A percentile compares a stretch with the other conserved stretches of the same genome.
These are phyloP conservation scores for Mallotus villosus DNA, from an alignment of 2,797 vertebrate species.

Conservation along the genomic window DNA sequence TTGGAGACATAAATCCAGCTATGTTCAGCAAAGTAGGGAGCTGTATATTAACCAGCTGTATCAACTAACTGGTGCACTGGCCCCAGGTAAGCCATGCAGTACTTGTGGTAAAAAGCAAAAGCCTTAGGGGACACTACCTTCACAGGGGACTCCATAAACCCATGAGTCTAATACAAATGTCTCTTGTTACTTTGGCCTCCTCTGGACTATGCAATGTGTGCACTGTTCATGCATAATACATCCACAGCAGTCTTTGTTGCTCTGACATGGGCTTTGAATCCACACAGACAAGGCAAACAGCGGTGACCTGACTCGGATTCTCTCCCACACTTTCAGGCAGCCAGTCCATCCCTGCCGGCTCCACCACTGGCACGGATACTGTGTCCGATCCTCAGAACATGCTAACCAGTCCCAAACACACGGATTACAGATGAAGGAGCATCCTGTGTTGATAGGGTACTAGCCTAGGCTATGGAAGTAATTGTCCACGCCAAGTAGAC, in stretches of 20 bases:
- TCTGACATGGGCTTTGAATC: slow-evolving; percentile 9
- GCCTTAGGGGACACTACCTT: background rate
- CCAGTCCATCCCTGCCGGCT: background rate
- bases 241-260: slow-evolving; percentile 6
- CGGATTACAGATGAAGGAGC: background rate
- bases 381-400: background rate
- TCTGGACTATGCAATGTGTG: background rate
- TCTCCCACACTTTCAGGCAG: background rate
- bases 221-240: slow-evolving; percentile 13
- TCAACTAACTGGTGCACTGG: no score
- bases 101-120: background rate
- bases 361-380: no score
- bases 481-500: background rate
- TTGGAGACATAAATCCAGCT: no score
- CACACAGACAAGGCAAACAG: background rate
- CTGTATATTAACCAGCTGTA: no score
- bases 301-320: background rate
- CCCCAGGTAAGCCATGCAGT: background rate
- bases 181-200: background rate
- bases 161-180: background rate
- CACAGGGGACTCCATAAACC: background rate
- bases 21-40: no score
- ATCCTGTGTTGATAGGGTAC: no score
- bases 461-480: no score
- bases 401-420: background rate